Evolutionary conservation across 2,113 vertebrate genomes (phyloP), one percentile per base, ranked within the genome.

Genomic region (Seriola aureovittata): DNA sequence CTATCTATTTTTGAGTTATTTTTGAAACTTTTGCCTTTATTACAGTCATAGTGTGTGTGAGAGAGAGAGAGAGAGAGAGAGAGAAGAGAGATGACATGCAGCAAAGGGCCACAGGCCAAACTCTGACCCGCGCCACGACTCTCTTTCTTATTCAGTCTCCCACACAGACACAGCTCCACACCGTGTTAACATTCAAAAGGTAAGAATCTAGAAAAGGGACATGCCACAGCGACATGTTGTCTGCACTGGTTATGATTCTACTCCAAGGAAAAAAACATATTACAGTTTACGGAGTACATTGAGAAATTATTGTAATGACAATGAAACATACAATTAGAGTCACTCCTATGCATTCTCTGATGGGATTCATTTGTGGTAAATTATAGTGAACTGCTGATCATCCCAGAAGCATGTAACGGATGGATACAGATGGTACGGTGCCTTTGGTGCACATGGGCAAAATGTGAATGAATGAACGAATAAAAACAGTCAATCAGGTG

Each of bases 261-360:
- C 52, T 60, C 46, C 23, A 36, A 65, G 59, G 36, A 40, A 10
- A 55, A 57, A 32, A 74, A 60, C 55, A 54, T 21, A 55, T 63
- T 44, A 59, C 19, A 44, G 38, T 40, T 14, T 13, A 14, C 23
- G 25, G 34, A 9, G 25, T 55, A 17, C 8, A 8, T n/a, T 23
- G 13, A 58, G 66, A 65, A 68, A 67, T 65, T 71, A 58, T 57
- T 64, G 46, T 70, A 66, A 84, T 76, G 52, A 67, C 36, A 71
- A 25, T 38, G 77, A 85, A 81, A 81, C 67, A 68, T 48, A 46
- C 52, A 64, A 71, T 81, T 73, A 83, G 55, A 78, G 57, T 80
- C 42, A 44, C 48, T 75, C 60, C 65, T 52, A 48, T 71, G 69
- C 64, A 50, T 74, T 87, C 46, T 55, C 9, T 83, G 78, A 83